These are phyloP conservation scores for Zaprionus obscuricornis DNA, from an alignment of 2,888 invertebrate species.

Conservation along the genomic window DNA sequence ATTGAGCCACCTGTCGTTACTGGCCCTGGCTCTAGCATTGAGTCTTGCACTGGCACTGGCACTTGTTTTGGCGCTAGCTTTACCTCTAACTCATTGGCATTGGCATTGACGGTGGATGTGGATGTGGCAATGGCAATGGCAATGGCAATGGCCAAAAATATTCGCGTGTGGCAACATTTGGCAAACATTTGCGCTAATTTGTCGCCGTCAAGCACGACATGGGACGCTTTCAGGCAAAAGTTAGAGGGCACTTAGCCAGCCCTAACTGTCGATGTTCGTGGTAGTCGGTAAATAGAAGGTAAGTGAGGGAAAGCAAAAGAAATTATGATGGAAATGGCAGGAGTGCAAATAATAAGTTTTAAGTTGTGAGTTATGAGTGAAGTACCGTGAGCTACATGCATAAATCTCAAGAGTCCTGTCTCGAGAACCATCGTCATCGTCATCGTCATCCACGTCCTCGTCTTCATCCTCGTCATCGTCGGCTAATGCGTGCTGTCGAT, in stretches of 20 bases:
- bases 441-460: no score
- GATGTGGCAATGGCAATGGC: no score
- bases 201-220: slow-evolving; percentile 58
- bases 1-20: slow-evolving; percentile 47
- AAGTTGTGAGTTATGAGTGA: slow-evolving; percentile 26
- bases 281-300: background rate
- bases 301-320: background rate
- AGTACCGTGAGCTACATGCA: slow-evolving; percentile 55
- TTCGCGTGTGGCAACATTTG: slow-evolving; percentile 43
- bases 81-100: no score
- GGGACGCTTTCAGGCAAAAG: background rate
- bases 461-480: no score
- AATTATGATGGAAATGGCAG: no score
- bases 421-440: no score
- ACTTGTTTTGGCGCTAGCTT: no score
- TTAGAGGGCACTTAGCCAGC: no score
- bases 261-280: background rate
- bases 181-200: slow-evolving; percentile 55
- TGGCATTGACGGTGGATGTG: no score
- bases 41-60: no score
- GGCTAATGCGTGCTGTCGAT: slow-evolving; percentile 60
- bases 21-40: background rate
- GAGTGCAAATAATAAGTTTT: no score
- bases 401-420: slow-evolving; percentile 44
- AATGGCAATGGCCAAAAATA: slow-evolving; percentile 8